Percentiles rank a stretch among this genome's conserved stretches.
Conservation (phyloP, 2,797 vertebrate species). For the Spinus olivaceus region DNA sequence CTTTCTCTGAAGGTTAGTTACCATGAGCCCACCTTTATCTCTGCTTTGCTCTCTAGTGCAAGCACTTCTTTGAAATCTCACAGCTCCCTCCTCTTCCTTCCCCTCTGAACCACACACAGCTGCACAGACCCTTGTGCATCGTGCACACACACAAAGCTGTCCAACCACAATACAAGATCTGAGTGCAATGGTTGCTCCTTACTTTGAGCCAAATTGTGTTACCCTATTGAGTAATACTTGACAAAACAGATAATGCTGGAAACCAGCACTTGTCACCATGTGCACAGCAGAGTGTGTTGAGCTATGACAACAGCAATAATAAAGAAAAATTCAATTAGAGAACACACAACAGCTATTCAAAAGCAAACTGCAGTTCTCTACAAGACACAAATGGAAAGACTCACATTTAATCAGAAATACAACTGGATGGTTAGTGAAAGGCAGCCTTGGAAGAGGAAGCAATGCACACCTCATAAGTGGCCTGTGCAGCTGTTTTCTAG, state of each 20-base stretch:
- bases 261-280: background rate
- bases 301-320: background rate
- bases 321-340: background rate
- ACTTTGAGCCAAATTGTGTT: background rate
- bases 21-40: slow-evolving; percentile 14
- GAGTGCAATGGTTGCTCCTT: background rate
- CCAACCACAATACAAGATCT: background rate
- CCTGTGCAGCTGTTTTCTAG: background rate
- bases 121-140: background rate
- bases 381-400: background rate
- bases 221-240: background rate
- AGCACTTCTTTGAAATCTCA: slow-evolving; percentile 48
- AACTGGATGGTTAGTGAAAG: background rate
- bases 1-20: background rate
- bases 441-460: background rate
- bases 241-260: background rate
- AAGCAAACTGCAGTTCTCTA: background rate
- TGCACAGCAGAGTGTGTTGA: background rate
- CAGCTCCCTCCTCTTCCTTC: slow-evolving; percentile 68
- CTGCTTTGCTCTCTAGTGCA: background rate
- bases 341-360: background rate
- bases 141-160: background rate
- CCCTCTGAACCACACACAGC: slow-evolving; percentile 14
- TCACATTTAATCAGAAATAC: background rate
- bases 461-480: background rate